phyloP scores from a whole-genome alignment of 2,888 invertebrate species.

The Cephalotes varians region DNA sequence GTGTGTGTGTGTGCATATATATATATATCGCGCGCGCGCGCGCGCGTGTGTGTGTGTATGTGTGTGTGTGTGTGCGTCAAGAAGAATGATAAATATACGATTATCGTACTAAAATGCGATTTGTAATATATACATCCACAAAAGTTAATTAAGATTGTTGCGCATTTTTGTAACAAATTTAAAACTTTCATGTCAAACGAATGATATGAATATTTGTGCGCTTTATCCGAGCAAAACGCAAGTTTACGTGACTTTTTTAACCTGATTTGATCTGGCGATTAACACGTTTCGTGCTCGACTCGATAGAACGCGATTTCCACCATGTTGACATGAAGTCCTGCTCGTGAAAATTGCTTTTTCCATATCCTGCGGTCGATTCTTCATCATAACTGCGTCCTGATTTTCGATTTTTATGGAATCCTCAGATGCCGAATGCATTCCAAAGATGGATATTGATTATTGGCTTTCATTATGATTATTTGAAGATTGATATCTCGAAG shows the following conservation, averaged over 20 bases:
- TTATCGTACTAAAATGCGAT: not conserved
- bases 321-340: conserved; percentile 26
- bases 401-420: conserved; percentile 32
- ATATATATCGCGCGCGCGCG: too few species aligned
- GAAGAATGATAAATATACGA: not conserved
- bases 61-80: too few species aligned
- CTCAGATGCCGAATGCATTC: conserved; percentile 31
- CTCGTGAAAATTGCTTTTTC: conserved; percentile 11
- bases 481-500: too few species aligned
- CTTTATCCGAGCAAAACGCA: conserved; percentile 31
- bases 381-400: not conserved
- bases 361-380: not conserved
- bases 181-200: conserved; percentile 33
- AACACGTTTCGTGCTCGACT: conserved; percentile 22
- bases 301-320: conserved; percentile 32
- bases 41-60: too few species aligned
- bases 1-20: too few species aligned
- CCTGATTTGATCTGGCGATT: conserved; percentile 60
- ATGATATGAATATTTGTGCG: conserved; percentile 40
- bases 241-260: conserved; percentile 62
- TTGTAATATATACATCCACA: not conserved
- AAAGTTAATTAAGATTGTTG: not conserved
- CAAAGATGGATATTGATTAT: not conserved
- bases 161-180: conserved; percentile 4
- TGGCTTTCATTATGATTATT: not conserved